Evolutionary conservation across 2,113 vertebrate species (phyloP), one percentile per base, ranked within the genome.

Genomic region (Neogale vison): DNA sequence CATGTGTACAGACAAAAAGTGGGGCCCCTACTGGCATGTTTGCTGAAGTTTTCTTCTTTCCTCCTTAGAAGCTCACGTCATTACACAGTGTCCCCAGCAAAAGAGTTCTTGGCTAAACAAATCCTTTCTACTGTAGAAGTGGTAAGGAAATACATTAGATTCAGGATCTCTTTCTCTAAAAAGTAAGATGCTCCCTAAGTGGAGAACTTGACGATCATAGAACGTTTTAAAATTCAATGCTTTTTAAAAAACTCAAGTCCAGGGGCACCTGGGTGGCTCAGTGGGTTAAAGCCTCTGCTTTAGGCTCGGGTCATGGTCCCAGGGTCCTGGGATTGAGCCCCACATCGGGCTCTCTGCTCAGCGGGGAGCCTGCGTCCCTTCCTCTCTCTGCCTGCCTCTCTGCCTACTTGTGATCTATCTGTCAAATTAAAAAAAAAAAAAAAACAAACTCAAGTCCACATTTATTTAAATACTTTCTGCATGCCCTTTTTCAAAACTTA

Each of bases 1-100:
- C 99, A 99, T 99, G 99, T 98, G 98, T 99, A 98, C 99, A 99
- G 99, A 99, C 98, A 97, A 99, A 99, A 97, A 98, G 97, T 93
- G 98, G 98, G 93, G 93, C 98, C 39, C 95, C 97, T 95, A 77
- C 96, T 74, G 97, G 96, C 69, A 95, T 98, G 74, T 99, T 99
- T 61, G 98, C 98, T 98, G 95, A 99, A 95, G n/a, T 88, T 45
- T 92, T 93, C 91, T 93, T 97, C 98, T 77, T 95, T 52, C 93
- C 95, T 65, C 42, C 96, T 84, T 67, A 87, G 2, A 59, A 83
- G 42, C 15, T 6, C 90, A 9, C 23, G 81, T 67, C 47, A 21
- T 81, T 76, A 72, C 47, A 57, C 1, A 23, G 36, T 57, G 52
- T 21, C 15, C 29, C 95, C 29, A 1, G n/a, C 7, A 21, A 92